These are phyloP conservation scores for Oligia latruncula DNA, from an alignment of 2,888 invertebrate species.

Conservation along the genomic window DNA sequence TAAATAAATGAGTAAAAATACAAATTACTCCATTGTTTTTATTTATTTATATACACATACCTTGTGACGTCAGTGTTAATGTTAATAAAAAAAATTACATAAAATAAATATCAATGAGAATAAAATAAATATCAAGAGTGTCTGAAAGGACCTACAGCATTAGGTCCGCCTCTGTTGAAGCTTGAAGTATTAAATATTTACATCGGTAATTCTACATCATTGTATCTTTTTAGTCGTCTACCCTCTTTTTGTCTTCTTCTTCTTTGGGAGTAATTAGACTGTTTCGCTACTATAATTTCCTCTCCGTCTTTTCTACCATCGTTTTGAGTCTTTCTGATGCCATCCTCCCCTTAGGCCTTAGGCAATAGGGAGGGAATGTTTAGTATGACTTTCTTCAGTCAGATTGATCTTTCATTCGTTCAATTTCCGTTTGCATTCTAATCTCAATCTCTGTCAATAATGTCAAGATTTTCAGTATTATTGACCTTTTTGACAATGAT, in stretches of 20 bases:
- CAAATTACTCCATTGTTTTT: not conserved
- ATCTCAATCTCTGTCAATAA: not conserved
- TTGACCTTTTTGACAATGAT: not conserved
- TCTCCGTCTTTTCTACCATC: not conserved
- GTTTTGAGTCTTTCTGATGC: not conserved
- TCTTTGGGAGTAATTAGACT: not conserved
- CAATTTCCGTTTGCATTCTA: too few species aligned
- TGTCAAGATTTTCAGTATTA: not conserved
- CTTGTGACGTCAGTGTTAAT: not conserved
- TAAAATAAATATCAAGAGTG: not conserved
- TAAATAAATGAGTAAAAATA: conserved; percentile 29
- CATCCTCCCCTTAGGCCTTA: too few species aligned
- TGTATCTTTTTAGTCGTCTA: too few species aligned
- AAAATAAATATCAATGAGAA: too few species aligned
- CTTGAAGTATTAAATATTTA: too few species aligned
- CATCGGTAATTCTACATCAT: too few species aligned
- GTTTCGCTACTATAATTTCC: not conserved
- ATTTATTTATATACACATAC: not conserved
- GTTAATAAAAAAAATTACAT: too few species aligned
- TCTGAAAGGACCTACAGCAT: too few species aligned
- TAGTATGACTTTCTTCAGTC: not conserved
- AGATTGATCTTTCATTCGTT: not conserved
- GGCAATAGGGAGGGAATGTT: not conserved
- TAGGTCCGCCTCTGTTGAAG: too few species aligned
- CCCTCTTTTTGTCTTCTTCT: too few species aligned